phyloP scores from a whole-genome alignment of 1,140 invertebrate genomes.

The Drosophila guanche region DNA sequence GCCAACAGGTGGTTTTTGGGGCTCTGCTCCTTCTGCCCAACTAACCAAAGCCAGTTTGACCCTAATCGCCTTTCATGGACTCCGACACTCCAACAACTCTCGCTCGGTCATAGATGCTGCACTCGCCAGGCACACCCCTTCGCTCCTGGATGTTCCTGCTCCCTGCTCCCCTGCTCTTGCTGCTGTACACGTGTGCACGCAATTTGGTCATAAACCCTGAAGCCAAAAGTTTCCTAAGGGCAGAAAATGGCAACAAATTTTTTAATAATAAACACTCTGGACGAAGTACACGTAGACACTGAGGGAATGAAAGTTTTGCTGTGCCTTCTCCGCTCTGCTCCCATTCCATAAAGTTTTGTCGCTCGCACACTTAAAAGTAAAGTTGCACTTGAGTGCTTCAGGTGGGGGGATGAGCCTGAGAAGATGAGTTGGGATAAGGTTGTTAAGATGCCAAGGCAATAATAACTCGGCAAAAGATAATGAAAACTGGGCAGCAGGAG shows the following conservation, averaged over 20 bases:
- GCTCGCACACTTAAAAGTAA: conserved; percentile 70
- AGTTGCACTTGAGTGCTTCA: conserved; percentile 48
- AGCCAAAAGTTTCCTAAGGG: conserved; percentile 50
- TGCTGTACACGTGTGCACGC: conserved; percentile 56
- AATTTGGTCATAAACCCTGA: conserved; percentile 56
- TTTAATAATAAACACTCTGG: conserved; percentile 71
- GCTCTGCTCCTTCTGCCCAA: conserved; percentile 34
- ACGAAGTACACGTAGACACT: conserved; percentile 3
- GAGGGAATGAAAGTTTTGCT: conserved; percentile 50
- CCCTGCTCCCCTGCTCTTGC: too few relatives aligned
- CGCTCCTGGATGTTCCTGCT: neutral
- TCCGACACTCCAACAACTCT: conserved; percentile 46
- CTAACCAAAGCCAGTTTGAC: conserved; percentile 63
- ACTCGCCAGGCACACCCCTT: conserved; percentile 15
- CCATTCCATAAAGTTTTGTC: conserved; percentile 63
- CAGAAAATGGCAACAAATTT: conserved; percentile 71
- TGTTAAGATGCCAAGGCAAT: conserved; percentile 32
- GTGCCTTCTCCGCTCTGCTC: conserved; percentile 15
- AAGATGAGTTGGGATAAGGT: conserved; percentile 10
- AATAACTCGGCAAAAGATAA: conserved; percentile 39
- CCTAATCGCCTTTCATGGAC: conserved; percentile 69
- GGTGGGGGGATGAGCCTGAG: neutral
- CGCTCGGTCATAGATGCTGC: conserved; percentile 42
- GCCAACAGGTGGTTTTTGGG: conserved; percentile 57
- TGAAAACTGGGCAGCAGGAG: conserved; percentile 20